Percentiles rank a stretch among this genome's conserved stretches.
Conservation (phyloP, 2,888 invertebrate genomes). For the Podabrus alpinus region DNA sequence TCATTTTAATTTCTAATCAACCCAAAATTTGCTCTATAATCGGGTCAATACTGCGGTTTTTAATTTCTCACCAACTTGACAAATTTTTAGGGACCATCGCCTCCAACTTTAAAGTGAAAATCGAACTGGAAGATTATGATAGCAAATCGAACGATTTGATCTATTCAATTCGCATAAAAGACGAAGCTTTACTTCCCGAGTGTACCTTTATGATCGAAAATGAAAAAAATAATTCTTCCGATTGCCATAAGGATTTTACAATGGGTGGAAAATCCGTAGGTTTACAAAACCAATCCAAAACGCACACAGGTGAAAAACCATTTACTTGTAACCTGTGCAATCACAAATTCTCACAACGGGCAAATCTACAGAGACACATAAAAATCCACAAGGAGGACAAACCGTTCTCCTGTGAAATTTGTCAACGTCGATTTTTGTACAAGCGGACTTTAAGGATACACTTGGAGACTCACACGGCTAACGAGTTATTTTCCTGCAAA, state of each 20-base stretch:
- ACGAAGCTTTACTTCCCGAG: background rate
- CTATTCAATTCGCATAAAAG: background rate
- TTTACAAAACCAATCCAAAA: background rate
- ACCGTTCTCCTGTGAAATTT: background rate
- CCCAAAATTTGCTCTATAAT: background rate
- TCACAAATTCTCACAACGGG: background rate
- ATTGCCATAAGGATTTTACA: fast-evolving
- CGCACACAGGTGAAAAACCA: background rate
- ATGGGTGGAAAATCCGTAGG: background rate
- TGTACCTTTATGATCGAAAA: background rate
- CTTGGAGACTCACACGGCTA: background rate
- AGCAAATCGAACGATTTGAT: background rate
- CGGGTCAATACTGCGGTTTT: background rate
- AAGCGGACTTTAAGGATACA: background rate
- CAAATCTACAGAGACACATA: background rate
- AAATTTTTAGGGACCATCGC: background rate
- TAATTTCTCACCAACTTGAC: background rate
- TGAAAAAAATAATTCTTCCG: background rate
- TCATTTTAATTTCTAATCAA: background rate
- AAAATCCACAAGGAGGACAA: background rate
- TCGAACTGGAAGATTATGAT: background rate
- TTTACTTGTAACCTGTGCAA: background rate
- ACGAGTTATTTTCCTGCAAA: background rate
- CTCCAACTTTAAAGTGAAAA: background rate
- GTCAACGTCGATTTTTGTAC: background rate